phyloP scores from a whole-genome alignment of 1,140 invertebrate genomes.

The Drosophila takahashii region DNA sequence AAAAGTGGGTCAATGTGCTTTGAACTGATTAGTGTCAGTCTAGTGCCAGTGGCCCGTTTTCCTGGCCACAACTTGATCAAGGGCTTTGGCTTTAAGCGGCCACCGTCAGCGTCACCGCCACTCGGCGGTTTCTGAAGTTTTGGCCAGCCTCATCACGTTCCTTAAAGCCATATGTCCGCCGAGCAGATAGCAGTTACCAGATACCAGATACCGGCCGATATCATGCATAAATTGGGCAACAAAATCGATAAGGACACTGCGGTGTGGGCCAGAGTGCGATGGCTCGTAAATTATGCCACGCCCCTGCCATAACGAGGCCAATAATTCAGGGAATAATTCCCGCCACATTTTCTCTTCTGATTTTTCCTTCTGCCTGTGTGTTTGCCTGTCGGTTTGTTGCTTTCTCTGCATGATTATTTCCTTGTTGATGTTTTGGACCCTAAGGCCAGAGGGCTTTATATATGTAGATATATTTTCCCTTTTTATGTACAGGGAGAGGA shows the following conservation, averaged over 20 bases:
- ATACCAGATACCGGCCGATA: constrained; percentile 4
- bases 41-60: constrained; percentile 24
- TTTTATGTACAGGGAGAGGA: background rate
- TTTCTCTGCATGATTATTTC: constrained; percentile 36
- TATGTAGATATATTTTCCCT: constrained; percentile 9
- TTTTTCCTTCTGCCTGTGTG: constrained; percentile 30
- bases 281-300: constrained; percentile 73
- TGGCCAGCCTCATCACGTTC: constrained; percentile 43
- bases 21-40: constrained; percentile 72
- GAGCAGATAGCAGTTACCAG: constrained; percentile 5
- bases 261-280: constrained; percentile 7
- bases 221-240: constrained; percentile 56
- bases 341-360: constrained; percentile 68
- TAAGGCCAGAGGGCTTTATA: constrained; percentile 40
- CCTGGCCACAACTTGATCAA: constrained; percentile 34
- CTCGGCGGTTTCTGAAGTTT: constrained; percentile 18
- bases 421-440: constrained; percentile 34
- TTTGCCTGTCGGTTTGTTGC: constrained; percentile 39
- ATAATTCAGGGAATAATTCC: constrained; percentile 79
- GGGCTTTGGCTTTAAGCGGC: constrained; percentile 35
- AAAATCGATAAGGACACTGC: constrained; percentile 66
- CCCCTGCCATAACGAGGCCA: constrained; percentile 72
- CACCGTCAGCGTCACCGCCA: background rate
- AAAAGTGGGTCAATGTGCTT: constrained; percentile 75
- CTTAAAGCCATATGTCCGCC: constrained; percentile 68